Base-by-base conservation (phyloP, 2,797 vertebrate species). In the Uromys caudimaculatus region DNA sequence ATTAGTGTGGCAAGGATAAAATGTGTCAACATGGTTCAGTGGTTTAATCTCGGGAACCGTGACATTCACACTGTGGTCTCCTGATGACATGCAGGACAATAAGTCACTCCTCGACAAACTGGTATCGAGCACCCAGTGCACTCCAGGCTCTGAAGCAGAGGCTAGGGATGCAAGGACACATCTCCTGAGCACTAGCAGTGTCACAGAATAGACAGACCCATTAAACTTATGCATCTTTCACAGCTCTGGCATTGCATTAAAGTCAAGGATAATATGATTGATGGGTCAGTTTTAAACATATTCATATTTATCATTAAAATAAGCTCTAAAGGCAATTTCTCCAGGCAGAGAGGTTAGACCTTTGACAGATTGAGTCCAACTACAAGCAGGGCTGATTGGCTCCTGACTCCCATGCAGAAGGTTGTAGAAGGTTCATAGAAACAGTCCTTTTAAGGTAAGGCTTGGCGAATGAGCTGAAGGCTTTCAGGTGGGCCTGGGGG, bases 251-350 rank as follows among this genome's bases (percentile, higher is more conserved):
- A 56, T 32, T 83, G 85, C 58, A 86, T 73, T 91, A 62, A 88
- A 84, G 77, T 94, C 64, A 93, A 92, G 11, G 32, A 13, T 67
- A 85, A 23, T 83, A 16, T 41, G n/a, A 87, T 56, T 91, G 44
- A 90, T 73, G 58, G 52, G 32, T 76, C 21, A 84, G 52, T 78
- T 77, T 69, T 91, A 91, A 89, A 84, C 19, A 56, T 52, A 93
- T 71, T 71, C 29, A 10, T n/a, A 24, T 19, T 89, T 88, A 78
- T 87, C 50, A 54, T 91, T 89, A 83, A 89, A 81, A 64, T 75
- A 54, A 38, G 0, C 77, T 94, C 71, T 64, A 83, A 82, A 95
- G 75, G 96, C n/a, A 93, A 92, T 71, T 19, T 21, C 38, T 71
- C 27, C 41, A 52, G 54, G 44, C 27, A 71, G 62, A 71, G n/a